Percentiles rank a stretch among this genome's conserved stretches.
These are phyloP conservation scores for Platycheirus rosarum DNA, from an alignment of 2,888 invertebrate species.

Conservation along the genomic window DNA sequence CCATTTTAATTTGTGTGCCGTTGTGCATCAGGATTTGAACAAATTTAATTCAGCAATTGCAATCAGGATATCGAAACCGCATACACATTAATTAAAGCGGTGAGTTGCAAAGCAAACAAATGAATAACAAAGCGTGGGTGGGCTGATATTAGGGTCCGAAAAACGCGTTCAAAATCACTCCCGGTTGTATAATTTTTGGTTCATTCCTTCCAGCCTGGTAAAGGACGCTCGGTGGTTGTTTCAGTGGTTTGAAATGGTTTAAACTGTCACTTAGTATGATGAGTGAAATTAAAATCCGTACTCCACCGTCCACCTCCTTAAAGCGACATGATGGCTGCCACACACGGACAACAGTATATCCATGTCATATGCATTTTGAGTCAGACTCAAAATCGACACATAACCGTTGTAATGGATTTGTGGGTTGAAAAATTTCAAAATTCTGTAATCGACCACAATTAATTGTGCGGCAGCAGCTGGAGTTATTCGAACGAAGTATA, in stretches of 20 bases:
- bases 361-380: constrained; percentile 30
- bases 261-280: constrained; percentile 66
- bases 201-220: not conserved
- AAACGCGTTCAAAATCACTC: constrained; percentile 22
- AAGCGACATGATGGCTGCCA: not conserved
- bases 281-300: constrained; percentile 66
- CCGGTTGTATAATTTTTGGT: constrained; percentile 3
- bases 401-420: constrained; percentile 15
- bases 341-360: not conserved
- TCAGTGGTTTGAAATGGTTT: constrained; percentile 53
- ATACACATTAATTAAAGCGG: constrained; percentile 61
- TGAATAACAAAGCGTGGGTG: constrained; percentile 29
- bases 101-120: constrained; percentile 44
- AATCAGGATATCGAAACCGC: constrained; percentile 60
- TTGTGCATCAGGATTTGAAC: constrained; percentile 22
- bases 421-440: constrained; percentile 46
- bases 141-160: not conserved
- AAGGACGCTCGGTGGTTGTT: constrained; percentile 24
- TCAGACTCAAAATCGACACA: constrained; percentile 56
- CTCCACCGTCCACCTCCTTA: constrained; percentile 22
- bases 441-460: constrained; percentile 73
- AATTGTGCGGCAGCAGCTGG: constrained; percentile 49
- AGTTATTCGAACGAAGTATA: constrained; percentile 6
- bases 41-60: constrained; percentile 58
- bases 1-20: not conserved